Evolutionary conservation across 2,888 invertebrate species (phyloP), one percentile per base, ranked within the genome.

Genomic region (Lasioglossum morio): DNA sequence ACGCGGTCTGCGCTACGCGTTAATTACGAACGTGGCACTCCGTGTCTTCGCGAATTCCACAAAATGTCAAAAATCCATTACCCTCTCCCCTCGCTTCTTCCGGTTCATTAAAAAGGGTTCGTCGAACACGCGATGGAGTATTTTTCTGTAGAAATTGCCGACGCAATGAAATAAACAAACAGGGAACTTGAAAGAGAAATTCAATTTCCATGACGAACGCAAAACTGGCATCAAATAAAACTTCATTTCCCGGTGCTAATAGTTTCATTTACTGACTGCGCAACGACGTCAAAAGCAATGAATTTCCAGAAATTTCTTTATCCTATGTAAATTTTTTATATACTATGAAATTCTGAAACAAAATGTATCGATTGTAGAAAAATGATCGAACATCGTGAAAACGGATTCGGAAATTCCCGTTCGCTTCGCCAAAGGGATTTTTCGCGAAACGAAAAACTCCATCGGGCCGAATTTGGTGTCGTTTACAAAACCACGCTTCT

Each of bases 391-490:
- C 14, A 4, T 30, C 27, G 14, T 14, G 57, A 12, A 60, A 81
- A 43, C 16, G 48, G 16, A 81, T 69, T 46, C 16, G 30, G 8
- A 37, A n/a, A 66, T 57, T 16, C 34, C 27, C 79, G 73, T 27
- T 30, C 46, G 34, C 40, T 73, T 48, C 16, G 30, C n/a, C n/a
- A 16, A 16, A 19, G 2, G 27, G 57, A 75, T 72, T 76, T 60
- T n/a, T 75, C 81, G 16, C 14, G 30, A 74, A 82, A 74, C 27
- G 16, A 30, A 60, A 60, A 60, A 14, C 12, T 48, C 3, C 40
- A 63, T 34, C 40, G n/a, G 70, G 23, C 27, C 57, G 53, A 75
- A 83, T 23, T 19, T 2, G 23, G 23, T 23, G 8, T 7, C 19
- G 48, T 48, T 48, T 48, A 8, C 23, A 48, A 16, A 48, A 48